Evolutionary conservation across 2,113 vertebrate genomes (phyloP).

Genomic region (Microtus montanus): DNA sequence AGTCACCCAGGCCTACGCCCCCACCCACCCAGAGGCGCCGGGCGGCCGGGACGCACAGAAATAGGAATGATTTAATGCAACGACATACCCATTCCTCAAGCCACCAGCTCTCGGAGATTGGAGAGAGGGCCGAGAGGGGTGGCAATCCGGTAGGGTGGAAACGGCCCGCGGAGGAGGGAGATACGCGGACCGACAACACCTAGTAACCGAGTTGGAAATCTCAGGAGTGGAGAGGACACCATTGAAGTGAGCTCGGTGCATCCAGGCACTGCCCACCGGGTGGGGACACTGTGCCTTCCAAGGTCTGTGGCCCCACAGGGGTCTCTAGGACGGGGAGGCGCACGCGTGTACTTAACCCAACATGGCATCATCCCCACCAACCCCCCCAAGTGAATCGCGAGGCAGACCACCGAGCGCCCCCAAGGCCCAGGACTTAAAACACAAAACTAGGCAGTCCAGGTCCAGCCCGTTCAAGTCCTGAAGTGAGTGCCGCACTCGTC

Average conservation of each 20-base stretch:
- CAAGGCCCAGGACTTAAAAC: not conserved
- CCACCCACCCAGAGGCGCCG: not conserved
- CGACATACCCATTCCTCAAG: conserved; percentile 6
- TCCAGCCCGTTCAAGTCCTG: not conserved
- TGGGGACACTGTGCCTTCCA: conserved; percentile 51
- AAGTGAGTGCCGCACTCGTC: not conserved
- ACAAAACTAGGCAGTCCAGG: not conserved
- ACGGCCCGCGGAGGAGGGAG: not conserved
- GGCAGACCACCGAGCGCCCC: not conserved
- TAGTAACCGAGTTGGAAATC: not conserved
- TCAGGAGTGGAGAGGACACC: not conserved
- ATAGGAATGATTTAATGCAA: conserved; percentile 23
- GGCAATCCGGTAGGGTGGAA: not conserved
- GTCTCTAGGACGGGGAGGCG: not conserved
- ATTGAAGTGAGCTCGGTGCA: conserved; percentile 10
- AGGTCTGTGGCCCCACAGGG: not conserved
- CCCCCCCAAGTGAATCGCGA: not conserved
- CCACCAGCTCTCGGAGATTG: not conserved
- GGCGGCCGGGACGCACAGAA: not conserved
- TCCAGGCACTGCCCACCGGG: conserved; percentile 71
- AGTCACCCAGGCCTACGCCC: not conserved
- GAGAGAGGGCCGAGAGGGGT: not conserved
- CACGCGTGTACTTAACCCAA: conserved; percentile 20
- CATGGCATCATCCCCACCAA: not conserved
- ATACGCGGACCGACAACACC: not conserved